Evolutionary conservation across 2,797 vertebrate species (phyloP).

Genomic region (Falco peregrinus): DNA sequence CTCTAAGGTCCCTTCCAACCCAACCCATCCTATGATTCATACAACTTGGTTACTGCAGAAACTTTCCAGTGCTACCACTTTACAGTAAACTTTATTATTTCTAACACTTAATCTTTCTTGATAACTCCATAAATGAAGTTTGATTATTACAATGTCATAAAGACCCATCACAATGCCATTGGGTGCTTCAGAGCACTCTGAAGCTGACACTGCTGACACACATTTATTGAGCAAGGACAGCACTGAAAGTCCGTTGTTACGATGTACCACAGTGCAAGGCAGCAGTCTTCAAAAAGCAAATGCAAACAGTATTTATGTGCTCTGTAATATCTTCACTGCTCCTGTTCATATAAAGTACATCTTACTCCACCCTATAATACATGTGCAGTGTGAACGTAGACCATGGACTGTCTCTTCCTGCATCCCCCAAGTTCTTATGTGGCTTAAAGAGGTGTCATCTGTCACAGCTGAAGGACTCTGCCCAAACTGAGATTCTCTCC

Average conservation of each 20-base stretch:
- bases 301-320: not conserved
- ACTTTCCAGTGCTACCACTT: not conserved
- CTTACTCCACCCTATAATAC: not conserved
- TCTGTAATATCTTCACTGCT: not conserved
- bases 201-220: not conserved
- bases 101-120: not conserved
- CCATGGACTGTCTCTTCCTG: not conserved
- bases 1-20: too few relatives aligned
- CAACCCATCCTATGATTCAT: too few relatives aligned
- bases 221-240: not conserved
- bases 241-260: rapidly evolving
- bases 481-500: not conserved
- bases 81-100: not conserved
- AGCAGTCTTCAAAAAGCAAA: not conserved
- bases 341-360: not conserved
- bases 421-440: not conserved
- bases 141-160: not conserved
- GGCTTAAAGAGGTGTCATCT: not conserved
- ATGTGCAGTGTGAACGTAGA: rapidly evolving
- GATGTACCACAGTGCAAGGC: rapidly evolving
- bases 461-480: not conserved
- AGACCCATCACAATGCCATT: not conserved
- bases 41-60: not conserved
- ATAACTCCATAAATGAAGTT: not conserved
- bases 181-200: not conserved